Conservation (phyloP, 2,797 vertebrate genomes). For the Diplodus puntazzo region DNA sequence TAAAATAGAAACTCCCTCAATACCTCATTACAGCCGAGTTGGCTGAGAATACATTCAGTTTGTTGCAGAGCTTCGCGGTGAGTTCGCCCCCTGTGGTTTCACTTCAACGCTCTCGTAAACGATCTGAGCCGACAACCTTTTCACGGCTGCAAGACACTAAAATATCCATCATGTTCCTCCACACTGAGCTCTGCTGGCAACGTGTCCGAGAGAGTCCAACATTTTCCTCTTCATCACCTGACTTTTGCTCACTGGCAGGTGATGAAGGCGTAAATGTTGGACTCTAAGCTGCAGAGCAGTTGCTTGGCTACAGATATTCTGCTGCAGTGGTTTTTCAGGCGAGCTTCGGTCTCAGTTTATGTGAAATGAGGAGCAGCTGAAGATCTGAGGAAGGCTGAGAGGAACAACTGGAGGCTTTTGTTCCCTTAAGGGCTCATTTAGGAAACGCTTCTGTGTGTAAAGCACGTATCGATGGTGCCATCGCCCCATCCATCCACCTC, state of each 20-base stretch:
- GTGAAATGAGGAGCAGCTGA: not conserved
- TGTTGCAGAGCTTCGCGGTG: not conserved
- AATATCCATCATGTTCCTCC: conserved; percentile 9
- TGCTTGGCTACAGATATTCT: conserved; percentile 3
- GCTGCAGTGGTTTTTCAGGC: not conserved
- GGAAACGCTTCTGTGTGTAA: too few relatives aligned
- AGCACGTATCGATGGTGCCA: too few relatives aligned
- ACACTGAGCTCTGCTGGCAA: not conserved
- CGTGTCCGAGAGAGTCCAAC: not conserved
- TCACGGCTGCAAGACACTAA: conserved; percentile 9
- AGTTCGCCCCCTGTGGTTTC: not conserved
- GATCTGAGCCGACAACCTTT: conserved; percentile 8
- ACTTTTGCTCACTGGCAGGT: not conserved
- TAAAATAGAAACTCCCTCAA: conserved; percentile 10
- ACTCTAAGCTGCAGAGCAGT: not conserved
- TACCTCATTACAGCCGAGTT: conserved; percentile 10
- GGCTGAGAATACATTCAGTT: not conserved
- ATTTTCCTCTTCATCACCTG: not conserved
- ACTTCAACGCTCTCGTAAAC: not conserved
- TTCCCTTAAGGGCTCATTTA: not conserved
- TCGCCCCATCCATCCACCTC: too few relatives aligned
- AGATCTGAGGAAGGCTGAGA: not conserved
- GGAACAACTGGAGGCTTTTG: not conserved
- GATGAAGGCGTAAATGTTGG: conserved; percentile 8
- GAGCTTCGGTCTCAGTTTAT: not conserved